These are phyloP conservation scores for Symphodus melops DNA, from an alignment of 2,113 vertebrate species.

Conservation along the genomic window DNA sequence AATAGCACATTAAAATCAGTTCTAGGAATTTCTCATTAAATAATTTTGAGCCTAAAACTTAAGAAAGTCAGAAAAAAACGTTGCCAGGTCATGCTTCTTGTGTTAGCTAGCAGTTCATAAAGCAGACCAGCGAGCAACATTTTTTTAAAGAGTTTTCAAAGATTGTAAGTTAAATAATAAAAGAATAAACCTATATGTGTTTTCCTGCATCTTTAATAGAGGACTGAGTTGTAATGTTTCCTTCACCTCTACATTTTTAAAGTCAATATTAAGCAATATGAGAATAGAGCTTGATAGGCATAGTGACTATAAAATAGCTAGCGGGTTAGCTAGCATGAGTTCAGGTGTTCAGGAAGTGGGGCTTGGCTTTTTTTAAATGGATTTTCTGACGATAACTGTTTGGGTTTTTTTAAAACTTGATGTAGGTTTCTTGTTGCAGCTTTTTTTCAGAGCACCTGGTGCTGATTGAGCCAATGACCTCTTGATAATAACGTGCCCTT, in stretches of 20 bases:
- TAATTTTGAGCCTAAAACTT: too few relatives aligned
- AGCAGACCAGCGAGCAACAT: not conserved
- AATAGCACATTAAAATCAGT: too few relatives aligned
- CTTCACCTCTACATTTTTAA: too few relatives aligned
- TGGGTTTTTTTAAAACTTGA: not conserved
- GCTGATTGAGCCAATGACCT: slow-evolving; percentile 28
- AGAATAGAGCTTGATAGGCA: not conserved
- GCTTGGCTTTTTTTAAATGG: slow-evolving; percentile 1
- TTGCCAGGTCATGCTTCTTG: too few relatives aligned
- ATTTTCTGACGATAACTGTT: slow-evolving; percentile 39
- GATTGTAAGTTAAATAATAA: rapidly evolving
- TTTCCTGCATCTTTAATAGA: too few relatives aligned
- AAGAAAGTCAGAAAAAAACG: too few relatives aligned
- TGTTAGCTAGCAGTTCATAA: not conserved
- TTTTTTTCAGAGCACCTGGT: slow-evolving; percentile 20
- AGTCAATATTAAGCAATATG: not conserved
- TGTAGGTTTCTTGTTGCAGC: not conserved
- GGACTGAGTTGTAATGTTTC: too few relatives aligned
- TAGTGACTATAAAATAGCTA: not conserved
- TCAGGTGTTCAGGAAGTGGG: not conserved
- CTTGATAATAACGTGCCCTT: slow-evolving; percentile 20
- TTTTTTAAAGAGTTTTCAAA: not conserved
- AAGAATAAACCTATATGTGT: not conserved
- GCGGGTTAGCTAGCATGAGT: not conserved
- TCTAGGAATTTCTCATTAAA: too few relatives aligned